Base-by-base conservation (phyloP, 2,888 invertebrate species). In the Vannuccia rotundouncinata region DNA sequence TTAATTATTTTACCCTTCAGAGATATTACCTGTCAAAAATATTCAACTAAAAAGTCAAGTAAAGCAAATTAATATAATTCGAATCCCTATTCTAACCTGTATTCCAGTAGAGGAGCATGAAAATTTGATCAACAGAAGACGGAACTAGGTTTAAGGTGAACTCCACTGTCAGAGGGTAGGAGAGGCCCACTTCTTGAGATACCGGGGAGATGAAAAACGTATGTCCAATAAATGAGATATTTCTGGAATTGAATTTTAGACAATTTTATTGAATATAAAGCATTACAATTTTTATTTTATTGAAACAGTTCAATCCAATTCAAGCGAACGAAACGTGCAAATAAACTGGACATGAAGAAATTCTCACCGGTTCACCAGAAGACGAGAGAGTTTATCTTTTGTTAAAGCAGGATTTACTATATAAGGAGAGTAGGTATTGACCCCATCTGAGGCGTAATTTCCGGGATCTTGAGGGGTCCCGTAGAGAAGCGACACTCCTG, bases 171-270 rank as follows among this genome's bases (percentile, higher is more conserved):
- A 75, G 31, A 2, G 29, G 75, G 22, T 29, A 28, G 1, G 75
- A 29, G 31, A 30, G 31, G 13, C 31, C 31, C 10, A 75, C 28
- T 2, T 75, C 75, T 28, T 75, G 75, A 10, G 29, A 29, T 2
- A 75, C 75, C 1, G 75, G 31, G 28, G 75, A 29, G 75, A 75
- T 30, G 75, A 27, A 75, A 27, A 75, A 75, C 2, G 75, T 75
- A 22, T 17, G 22, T 2, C 22, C 66, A 5, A 66, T 22, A 27
- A 66, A 66, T 5, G 66, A n/a, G 2, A 66, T 66, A 2, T 22
- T 27, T 5, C 66, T 66, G 66, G 25, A 66, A 10, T 10, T 45
- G 45, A 17, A 45, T 5, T 45, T 5, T 10, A 45, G 5, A 5
- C 5, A 45, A 10, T 17, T 45, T 45, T 17, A 45, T 45, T 17